These are phyloP conservation scores for Panurus biarmicus DNA, from an alignment of 2,113 vertebrate genomes.

Conservation along the genomic window DNA sequence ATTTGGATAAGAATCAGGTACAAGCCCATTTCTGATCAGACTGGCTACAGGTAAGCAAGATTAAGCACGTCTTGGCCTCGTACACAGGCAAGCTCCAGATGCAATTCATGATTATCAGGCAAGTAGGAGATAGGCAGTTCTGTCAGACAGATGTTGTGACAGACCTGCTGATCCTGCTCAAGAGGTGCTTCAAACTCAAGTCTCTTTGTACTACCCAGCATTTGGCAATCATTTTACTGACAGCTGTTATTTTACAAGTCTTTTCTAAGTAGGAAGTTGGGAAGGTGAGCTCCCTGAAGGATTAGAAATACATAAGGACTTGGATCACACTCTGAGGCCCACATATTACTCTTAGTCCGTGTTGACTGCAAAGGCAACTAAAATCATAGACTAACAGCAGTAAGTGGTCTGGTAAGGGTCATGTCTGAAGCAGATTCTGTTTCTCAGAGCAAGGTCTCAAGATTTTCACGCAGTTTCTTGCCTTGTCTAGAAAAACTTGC, in stretches of 20 bases:
- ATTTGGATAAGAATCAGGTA: not conserved
- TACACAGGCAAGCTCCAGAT: not conserved
- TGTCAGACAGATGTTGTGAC: not conserved
- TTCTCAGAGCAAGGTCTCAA: not conserved
- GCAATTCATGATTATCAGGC: fast-evolving
- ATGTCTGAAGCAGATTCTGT: too few relatives aligned
- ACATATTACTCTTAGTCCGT: not conserved
- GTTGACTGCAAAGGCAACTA: not conserved
- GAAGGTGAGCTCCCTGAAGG: not conserved
- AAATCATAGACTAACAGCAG: not conserved
- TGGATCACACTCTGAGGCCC: not conserved
- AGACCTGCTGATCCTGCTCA: not conserved
- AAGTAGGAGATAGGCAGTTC: not conserved
- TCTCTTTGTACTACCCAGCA: not conserved
- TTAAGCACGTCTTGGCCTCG: fast-evolving
- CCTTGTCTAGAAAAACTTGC: not conserved
- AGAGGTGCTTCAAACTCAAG: not conserved
- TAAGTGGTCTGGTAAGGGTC: not conserved
- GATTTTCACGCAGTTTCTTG: not conserved
- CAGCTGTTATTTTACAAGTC: not conserved
- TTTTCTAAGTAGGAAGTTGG: not conserved
- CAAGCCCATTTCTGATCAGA: not conserved
- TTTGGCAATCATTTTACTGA: not conserved
- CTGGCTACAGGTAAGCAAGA: not conserved
- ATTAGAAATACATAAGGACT: not conserved